Percentiles rank a stretch among this genome's conserved stretches.
Evolutionary conservation across 92 coral and sea anemone genomes (phyloP).

Genomic region (Umimayanthus kanabou): DNA sequence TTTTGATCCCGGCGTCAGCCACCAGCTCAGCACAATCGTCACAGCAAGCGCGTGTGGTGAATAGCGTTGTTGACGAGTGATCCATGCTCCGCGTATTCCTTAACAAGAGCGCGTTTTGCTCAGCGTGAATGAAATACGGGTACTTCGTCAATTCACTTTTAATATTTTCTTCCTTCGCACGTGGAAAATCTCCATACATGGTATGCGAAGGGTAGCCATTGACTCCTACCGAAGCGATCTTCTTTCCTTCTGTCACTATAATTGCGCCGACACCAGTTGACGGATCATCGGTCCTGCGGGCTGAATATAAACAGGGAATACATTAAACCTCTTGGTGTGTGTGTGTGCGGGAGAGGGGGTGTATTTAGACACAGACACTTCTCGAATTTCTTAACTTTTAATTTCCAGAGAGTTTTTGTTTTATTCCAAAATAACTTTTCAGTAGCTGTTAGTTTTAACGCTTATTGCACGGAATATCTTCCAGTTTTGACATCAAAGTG

Average conservation of each 20-base stretch:
- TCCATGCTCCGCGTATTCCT: background rate
- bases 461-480: too few species aligned
- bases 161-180: background rate
- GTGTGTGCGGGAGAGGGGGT: too few species aligned
- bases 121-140: conserved; percentile 14
- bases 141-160: conserved; percentile 1
- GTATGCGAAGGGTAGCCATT: conserved; percentile 9
- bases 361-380: too few species aligned
- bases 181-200: conserved; percentile 4
- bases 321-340: too few species aligned
- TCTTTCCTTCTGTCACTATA: background rate
- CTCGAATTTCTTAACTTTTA: too few species aligned
- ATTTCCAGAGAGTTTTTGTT: too few species aligned
- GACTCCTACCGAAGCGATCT: background rate
- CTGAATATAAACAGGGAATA: background rate
- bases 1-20: background rate
- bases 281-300: conserved; percentile 11
- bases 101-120: background rate
- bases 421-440: too few species aligned
- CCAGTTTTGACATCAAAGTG: too few species aligned
- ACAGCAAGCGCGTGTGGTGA: background rate
- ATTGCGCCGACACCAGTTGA: conserved; percentile 2
- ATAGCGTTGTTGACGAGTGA: background rate
- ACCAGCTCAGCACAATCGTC: background rate
- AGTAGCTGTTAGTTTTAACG: too few species aligned